These are phyloP conservation scores for Monochamus saltuarius DNA, from an alignment of 1,140 invertebrate genomes.

Conservation along the genomic window DNA sequence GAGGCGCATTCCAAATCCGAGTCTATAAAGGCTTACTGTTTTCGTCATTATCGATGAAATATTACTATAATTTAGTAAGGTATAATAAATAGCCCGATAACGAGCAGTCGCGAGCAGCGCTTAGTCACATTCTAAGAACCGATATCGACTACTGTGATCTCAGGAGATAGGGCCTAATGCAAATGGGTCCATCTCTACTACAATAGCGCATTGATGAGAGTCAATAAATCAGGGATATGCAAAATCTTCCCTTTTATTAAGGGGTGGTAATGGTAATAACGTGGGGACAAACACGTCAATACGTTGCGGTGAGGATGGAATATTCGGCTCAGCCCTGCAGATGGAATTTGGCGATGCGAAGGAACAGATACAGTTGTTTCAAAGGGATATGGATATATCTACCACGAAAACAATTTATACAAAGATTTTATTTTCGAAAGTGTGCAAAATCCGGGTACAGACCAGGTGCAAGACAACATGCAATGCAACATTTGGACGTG, in stretches of 20 bases:
- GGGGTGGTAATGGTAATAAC: slow-evolving; percentile 38
- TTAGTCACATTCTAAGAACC: slow-evolving; percentile 34
- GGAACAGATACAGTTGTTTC: no score
- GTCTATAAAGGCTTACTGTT: slow-evolving; percentile 14
- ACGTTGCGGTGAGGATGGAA: no score
- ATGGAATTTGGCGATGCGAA: no score
- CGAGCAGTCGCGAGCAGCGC: slow-evolving; percentile 13
- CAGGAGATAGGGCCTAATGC: slow-evolving; percentile 40
- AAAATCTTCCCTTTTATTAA: slow-evolving; percentile 39
- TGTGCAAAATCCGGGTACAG: no score
- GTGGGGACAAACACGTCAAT: no score
- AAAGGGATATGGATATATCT: no score
- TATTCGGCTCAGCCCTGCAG: no score
- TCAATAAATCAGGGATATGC: slow-evolving; percentile 46
- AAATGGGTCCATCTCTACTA: slow-evolving; percentile 43
- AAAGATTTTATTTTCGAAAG: no score
- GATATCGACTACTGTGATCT: slow-evolving; percentile 33
- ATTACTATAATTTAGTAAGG: slow-evolving; percentile 31
- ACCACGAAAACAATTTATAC: no score
- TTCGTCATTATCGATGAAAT: slow-evolving; percentile 24
- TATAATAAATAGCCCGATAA: slow-evolving; percentile 29
- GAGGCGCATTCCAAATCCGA: not conserved
- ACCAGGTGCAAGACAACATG: no score
- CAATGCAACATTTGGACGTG: no score
- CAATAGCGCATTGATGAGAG: slow-evolving; percentile 46